These are phyloP conservation scores for Ceratina australensis DNA, from an alignment of 1,140 invertebrate genomes.

Conservation along the genomic window DNA sequence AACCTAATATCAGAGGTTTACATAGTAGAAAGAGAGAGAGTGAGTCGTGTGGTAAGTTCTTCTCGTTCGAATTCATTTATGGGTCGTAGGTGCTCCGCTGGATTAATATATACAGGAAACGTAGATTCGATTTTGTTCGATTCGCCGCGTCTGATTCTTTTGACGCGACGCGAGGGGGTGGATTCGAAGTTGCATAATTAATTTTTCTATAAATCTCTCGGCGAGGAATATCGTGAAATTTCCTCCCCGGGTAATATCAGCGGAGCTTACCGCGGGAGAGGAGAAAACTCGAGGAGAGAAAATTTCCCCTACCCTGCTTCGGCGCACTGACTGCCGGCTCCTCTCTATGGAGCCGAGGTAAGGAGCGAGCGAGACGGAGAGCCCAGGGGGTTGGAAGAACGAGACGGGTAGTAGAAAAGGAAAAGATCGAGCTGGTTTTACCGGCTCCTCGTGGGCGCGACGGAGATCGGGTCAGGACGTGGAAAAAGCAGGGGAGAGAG, in stretches of 20 bases:
- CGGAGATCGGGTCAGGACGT: background rate
- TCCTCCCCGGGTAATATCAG: constrained; percentile 65
- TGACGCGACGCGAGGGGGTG: background rate
- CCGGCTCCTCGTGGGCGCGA: background rate
- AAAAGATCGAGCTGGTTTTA: constrained; percentile 26
- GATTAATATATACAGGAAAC: too few species aligned
- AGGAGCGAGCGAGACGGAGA: constrained; percentile 29
- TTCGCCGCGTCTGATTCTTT: background rate
- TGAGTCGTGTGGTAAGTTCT: too few species aligned
- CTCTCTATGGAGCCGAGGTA: too few species aligned
- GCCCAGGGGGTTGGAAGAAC: constrained; percentile 24
- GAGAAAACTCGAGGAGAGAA: constrained; percentile 58
- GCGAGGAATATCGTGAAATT: constrained; percentile 67
- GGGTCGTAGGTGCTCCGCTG: too few species aligned
- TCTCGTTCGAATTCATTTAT: constrained; percentile 3
- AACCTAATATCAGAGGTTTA: too few species aligned
- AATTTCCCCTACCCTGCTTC: constrained; percentile 55
- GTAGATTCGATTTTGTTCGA: background rate
- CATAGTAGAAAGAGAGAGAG: too few species aligned
- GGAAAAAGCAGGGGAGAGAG: background rate
- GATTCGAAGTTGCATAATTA: constrained; percentile 60
- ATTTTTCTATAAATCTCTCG: constrained; percentile 62
- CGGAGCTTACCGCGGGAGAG: constrained; percentile 45
- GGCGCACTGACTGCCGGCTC: constrained; percentile 15
- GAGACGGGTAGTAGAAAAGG: constrained; percentile 24